phyloP scores from a whole-genome alignment of 2,888 invertebrate species.

The Bugulina stolonifera region DNA sequence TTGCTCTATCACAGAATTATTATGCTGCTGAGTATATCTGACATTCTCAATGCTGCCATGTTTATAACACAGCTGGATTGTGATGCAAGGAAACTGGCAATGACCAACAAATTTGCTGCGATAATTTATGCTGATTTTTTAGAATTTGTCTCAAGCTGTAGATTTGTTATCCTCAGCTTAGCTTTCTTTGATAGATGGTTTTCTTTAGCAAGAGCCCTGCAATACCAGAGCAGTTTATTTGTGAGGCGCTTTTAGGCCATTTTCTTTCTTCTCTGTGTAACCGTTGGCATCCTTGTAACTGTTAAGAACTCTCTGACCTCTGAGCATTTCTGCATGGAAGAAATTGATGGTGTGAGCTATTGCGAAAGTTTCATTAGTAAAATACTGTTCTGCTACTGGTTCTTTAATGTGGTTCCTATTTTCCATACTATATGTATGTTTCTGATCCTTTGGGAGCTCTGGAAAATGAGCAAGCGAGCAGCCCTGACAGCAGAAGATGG shows the following conservation, averaged over 20 bases:
- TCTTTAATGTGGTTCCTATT: background rate
- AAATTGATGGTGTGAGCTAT: background rate
- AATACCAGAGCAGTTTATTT: background rate
- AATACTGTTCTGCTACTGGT: background rate
- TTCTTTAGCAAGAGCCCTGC: no score
- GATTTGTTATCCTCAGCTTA: constrained; percentile 11
- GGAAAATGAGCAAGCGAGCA: constrained; percentile 7
- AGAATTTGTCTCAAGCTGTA: no score
- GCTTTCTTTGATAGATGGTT: constrained; percentile 19
- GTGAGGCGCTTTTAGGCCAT: background rate
- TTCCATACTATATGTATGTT: background rate
- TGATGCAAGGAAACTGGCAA: no score
- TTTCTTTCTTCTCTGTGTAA: background rate
- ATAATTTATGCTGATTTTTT: no score
- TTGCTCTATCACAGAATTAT: no score
- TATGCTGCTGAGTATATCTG: no score
- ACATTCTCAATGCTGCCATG: no score
- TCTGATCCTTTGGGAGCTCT: background rate
- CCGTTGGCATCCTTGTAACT: background rate
- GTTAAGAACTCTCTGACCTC: background rate
- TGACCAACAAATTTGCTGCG: no score
- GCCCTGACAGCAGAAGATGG: background rate
- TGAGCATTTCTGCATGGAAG: background rate
- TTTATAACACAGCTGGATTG: no score
- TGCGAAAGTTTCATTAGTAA: background rate